phyloP scores from a whole-genome alignment of 1,140 invertebrate species.

The Stegodyphus mimosarum region DNA sequence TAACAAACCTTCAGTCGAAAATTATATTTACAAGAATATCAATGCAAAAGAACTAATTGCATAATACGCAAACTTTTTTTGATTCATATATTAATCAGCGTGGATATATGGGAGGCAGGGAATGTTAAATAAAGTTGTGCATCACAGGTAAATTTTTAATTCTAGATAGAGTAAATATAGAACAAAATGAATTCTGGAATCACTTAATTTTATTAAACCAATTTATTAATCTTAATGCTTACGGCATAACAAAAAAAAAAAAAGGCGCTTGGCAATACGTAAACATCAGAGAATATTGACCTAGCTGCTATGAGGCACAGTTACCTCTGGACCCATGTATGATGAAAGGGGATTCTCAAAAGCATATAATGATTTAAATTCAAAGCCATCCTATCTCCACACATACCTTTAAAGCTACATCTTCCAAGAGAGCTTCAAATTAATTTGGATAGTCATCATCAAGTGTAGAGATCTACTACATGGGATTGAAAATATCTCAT shows the following conservation, averaged over 20 bases:
- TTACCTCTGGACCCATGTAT: not conserved
- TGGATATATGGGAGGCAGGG: too few relatives aligned
- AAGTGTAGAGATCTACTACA: not conserved
- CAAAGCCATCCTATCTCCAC: not conserved
- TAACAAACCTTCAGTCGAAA: too few relatives aligned
- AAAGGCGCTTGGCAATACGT: not conserved
- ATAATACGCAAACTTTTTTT: too few relatives aligned
- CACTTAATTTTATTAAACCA: too few relatives aligned
- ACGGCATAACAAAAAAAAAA: constrained; percentile 1
- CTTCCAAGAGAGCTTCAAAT: not conserved
- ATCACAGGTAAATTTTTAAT: too few relatives aligned
- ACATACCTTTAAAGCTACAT: not conserved
- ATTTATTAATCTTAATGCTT: too few relatives aligned
- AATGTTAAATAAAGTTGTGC: too few relatives aligned
- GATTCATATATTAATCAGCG: too few relatives aligned
- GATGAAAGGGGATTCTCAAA: not conserved
- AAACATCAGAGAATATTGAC: not conserved
- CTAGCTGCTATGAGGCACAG: not conserved
- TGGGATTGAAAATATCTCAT: not conserved
- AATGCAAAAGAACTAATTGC: too few relatives aligned
- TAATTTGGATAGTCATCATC: not conserved
- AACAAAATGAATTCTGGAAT: too few relatives aligned
- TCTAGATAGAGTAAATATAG: too few relatives aligned
- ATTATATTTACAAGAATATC: too few relatives aligned
- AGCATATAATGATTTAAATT: not conserved